phyloP scores from a whole-genome alignment of 2,888 invertebrate species.

The Mayetiola destructor region DNA sequence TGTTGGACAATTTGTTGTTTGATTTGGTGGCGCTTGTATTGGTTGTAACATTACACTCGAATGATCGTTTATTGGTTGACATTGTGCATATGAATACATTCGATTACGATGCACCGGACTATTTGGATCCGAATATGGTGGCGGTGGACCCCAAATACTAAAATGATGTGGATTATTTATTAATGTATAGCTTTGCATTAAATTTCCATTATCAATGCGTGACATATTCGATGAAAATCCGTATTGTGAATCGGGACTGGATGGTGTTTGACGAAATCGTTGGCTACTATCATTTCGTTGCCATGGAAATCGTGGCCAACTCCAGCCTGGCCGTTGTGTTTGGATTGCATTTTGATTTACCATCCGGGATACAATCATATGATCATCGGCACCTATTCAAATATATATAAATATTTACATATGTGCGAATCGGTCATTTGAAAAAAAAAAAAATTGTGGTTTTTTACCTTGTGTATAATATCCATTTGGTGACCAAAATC shows the following conservation, averaged over 20 bases:
- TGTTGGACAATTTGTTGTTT: conserved; percentile 20
- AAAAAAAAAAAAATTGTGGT: conserved; percentile 57
- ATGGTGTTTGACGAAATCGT: conserved; percentile 45
- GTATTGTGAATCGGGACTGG: conserved; percentile 69
- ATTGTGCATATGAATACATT: conserved; percentile 29
- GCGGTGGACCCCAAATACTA: conserved; percentile 74
- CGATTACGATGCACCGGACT: conserved; percentile 45
- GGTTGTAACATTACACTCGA: background rate
- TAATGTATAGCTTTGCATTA: conserved; percentile 38
- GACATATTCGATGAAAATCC: conserved; percentile 45
- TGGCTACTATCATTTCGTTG: conserved; percentile 40
- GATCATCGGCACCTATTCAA: conserved; percentile 41
- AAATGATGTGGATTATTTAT: conserved; percentile 39
- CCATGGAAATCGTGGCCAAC: conserved; percentile 61
- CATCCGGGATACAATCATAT: conserved; percentile 3
- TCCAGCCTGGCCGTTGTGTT: conserved; percentile 39
- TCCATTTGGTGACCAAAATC: conserved; percentile 40
- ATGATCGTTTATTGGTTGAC: conserved; percentile 17
- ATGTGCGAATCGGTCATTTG: conserved; percentile 37
- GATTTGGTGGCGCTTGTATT: conserved; percentile 15
- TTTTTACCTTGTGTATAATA: conserved; percentile 3
- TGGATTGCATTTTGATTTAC: conserved; percentile 20
- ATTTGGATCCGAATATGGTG: conserved; percentile 73
- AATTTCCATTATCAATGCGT: conserved; percentile 22
- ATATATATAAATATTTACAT: background rate